phyloP scores from a whole-genome alignment of 2,113 vertebrate genomes.

The Tychaedon coryphoeus region DNA sequence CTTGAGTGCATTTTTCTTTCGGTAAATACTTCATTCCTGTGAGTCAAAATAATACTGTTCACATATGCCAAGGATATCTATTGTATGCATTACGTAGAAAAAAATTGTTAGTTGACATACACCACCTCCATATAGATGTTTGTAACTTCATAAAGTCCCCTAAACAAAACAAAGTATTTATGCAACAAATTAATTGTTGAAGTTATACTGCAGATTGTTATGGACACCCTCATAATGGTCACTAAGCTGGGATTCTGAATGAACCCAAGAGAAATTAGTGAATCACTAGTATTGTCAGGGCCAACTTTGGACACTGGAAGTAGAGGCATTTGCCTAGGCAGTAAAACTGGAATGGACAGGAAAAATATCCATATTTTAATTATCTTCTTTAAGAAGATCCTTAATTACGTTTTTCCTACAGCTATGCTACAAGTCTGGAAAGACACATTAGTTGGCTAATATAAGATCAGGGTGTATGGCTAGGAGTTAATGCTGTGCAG shows the following conservation, averaged over 20 bases:
- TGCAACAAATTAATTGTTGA: not conserved
- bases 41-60: not conserved
- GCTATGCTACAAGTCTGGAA: not conserved
- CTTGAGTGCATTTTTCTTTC: not conserved
- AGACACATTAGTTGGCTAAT: not conserved
- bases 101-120: not conserved
- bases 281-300: not conserved
- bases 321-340: not conserved
- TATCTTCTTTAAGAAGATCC: not conserved
- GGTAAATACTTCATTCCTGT: not conserved
- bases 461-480: not conserved
- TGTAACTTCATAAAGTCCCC: not conserved
- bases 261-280: not conserved
- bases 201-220: not conserved
- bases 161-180: not conserved
- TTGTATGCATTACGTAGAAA: not conserved
- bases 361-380: not conserved
- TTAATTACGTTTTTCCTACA: not conserved
- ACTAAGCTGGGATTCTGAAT: not conserved
- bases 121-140: not conserved
- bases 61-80: not conserved
- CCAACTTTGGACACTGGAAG: not conserved
- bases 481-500: not conserved
- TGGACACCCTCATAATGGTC: not conserved
- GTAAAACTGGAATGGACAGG: not conserved